Evolutionary conservation across 2,113 vertebrate genomes (phyloP).

Genomic region (Cyphotilapia sp.): DNA sequence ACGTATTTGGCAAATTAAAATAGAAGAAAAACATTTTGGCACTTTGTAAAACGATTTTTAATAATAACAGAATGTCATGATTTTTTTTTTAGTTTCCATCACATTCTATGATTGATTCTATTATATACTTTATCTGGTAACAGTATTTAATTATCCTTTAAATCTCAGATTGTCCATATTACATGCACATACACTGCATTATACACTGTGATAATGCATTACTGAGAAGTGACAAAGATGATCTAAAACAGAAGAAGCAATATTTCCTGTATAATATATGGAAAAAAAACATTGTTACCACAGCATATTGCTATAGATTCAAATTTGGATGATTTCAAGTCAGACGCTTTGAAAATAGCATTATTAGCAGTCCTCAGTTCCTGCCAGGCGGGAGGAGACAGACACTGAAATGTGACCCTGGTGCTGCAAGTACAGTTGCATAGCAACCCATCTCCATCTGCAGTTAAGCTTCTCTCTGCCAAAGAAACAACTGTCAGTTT

Average conservation of each 20-base stretch:
- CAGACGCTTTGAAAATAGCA: constrained; percentile 25
- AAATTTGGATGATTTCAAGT: background rate
- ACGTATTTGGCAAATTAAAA: background rate
- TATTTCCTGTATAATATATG: background rate
- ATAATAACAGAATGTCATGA: background rate
- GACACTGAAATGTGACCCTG: constrained; percentile 55
- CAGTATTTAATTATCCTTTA: background rate
- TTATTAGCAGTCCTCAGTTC: constrained; percentile 50
- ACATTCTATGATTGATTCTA: background rate
- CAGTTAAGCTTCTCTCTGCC: constrained; percentile 33
- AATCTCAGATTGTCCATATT: background rate
- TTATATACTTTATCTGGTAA: background rate
- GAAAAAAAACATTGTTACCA: background rate
- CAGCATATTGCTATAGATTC: background rate
- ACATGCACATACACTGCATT: background rate
- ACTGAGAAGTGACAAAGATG: background rate
- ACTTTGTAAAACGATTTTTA: background rate
- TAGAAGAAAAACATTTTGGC: background rate
- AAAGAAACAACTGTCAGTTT: constrained; percentile 45
- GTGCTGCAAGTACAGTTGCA: constrained; percentile 57
- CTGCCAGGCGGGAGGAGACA: constrained; percentile 40
- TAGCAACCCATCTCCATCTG: constrained; percentile 64
- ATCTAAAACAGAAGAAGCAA: background rate
- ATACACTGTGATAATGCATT: background rate
- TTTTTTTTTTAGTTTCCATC: background rate